phyloP scores from a whole-genome alignment of 2,113 vertebrate species.

The Picathartes gymnocephalus region DNA sequence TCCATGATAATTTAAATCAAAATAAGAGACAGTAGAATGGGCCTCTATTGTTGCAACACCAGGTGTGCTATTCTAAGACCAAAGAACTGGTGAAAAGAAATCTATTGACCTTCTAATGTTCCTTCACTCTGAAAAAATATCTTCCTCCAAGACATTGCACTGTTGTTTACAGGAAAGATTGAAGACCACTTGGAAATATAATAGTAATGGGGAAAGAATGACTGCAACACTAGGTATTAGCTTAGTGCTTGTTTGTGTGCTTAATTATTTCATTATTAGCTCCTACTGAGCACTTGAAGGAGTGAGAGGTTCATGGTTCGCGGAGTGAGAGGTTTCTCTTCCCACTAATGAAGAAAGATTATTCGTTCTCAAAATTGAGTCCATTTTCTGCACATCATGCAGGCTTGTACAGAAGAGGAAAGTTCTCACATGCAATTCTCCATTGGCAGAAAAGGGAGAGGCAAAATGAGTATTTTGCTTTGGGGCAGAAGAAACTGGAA shows the following conservation, averaged over 20 bases:
- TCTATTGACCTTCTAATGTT: background rate
- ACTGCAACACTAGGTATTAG: background rate
- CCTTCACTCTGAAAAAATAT: background rate
- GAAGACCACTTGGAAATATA: background rate
- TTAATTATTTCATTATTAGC: conserved; percentile 11
- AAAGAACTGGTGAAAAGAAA: background rate
- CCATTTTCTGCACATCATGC: background rate
- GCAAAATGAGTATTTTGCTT: background rate
- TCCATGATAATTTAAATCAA: background rate
- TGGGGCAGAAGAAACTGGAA: background rate
- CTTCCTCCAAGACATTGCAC: background rate
- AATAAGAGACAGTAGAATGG: background rate
- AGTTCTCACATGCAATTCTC: background rate
- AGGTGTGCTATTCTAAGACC: background rate
- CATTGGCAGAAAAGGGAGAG: background rate
- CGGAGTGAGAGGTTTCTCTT: background rate
- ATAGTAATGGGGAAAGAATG: background rate
- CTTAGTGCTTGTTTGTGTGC: background rate
- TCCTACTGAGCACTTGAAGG: background rate
- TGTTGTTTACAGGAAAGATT: background rate
- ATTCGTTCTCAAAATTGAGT: background rate
- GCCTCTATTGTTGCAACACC: background rate
- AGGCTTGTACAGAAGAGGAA: background rate
- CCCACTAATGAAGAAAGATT: background rate
- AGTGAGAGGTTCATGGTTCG: background rate